Base-by-base conservation (phyloP, 2,797 vertebrate species). In the Emys orbicularis region DNA sequence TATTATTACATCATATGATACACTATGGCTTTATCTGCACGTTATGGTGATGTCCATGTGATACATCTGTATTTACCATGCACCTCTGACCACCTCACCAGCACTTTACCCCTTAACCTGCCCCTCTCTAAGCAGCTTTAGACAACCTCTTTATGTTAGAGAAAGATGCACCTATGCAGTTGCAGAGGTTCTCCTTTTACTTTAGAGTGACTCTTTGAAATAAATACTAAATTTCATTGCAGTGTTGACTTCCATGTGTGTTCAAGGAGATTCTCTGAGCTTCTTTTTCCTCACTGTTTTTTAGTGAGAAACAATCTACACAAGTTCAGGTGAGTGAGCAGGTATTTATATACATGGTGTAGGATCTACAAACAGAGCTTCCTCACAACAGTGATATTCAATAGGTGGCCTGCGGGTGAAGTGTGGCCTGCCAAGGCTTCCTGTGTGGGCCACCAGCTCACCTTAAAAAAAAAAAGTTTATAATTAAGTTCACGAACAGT, bases 71-170 rank as follows among this genome's bases (percentile, higher is more conserved):
- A 50, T 49, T 52, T 61, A 50, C 3, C 15, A 1, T 31, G 47
- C 76, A 61, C 19, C 2, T 72, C 88, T 10, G 53, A 41, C 18
- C 88, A 81, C 29, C 87, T 86, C 31, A 1, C 21, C 86, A 0
- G 79, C 18, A 12, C 27, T 76, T 72, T 88, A 52, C 87, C 86
- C 82, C 3, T 13, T 82, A 4, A 49, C 65, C 77, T 27, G 18
- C 72, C 86, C 52, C 84, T 91, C 87, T 37, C 23, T 5, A 0
- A 88, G 94, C 93, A 57, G 81, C 91, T 94, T 93, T 81, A 79
- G 93, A 16, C 10, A 88, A 49, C 84, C 61, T 44, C 12, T 44
- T 8, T 76, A 76, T 76, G 44, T 74, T 74, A 44, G 37, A 34
- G 61, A 57, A 72, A 83, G 81, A 77, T 57, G 81, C 61, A 57